Conservation (phyloP, 2,888 invertebrate genomes). For the Euplexia lucipara region DNA sequence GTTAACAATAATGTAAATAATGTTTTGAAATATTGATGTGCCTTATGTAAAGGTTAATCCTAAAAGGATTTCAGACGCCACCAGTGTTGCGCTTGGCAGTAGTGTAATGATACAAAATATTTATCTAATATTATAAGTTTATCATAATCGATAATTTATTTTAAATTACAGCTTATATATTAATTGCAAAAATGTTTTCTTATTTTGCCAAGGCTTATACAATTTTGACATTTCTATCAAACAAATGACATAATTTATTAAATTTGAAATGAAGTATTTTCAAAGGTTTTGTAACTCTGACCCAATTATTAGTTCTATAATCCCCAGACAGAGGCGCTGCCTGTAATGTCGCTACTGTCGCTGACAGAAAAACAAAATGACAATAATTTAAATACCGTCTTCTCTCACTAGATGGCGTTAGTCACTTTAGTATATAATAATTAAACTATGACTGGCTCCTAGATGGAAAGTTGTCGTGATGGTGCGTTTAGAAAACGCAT, state of each 20-base stretch:
- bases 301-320: background rate
- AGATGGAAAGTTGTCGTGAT: conserved; percentile 37
- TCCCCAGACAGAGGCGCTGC: conserved; percentile 6
- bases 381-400: conserved; percentile 3
- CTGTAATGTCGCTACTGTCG: background rate
- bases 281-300: conserved; percentile 3
- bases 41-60: conserved; percentile 26
- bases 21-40: conserved; percentile 8
- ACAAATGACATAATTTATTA: background rate
- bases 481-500: conserved; percentile 49
- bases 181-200: conserved; percentile 13
- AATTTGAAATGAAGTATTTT: background rate
- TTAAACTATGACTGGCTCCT: conserved; percentile 34
- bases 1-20: conserved; percentile 36
- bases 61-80: conserved; percentile 32
- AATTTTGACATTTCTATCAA: conserved; percentile 7
- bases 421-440: conserved; percentile 28
- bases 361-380: conserved; percentile 16
- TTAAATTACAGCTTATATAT: conserved; percentile 15
- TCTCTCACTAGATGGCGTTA: conserved; percentile 49
- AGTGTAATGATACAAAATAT: conserved; percentile 15
- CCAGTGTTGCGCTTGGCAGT: conserved; percentile 9
- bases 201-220: conserved; percentile 6
- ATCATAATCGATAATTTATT: background rate
- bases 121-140: background rate